These are phyloP conservation scores for Cydia fagiglandana DNA, from an alignment of 1,140 invertebrate genomes.

Conservation along the genomic window DNA sequence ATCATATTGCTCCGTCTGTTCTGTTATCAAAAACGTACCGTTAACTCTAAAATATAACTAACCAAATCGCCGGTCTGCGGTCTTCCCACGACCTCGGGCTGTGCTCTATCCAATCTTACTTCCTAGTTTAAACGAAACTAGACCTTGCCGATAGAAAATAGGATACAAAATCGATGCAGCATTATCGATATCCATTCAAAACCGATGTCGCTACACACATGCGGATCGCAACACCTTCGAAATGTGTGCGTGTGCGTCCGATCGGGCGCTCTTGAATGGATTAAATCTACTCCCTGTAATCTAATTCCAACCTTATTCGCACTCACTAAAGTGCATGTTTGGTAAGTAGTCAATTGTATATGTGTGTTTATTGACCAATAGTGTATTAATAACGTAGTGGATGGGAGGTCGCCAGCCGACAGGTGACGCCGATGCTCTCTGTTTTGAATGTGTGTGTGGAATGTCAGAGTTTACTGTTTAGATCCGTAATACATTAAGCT, in stretches of 20 bases:
- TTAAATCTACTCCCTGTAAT: constrained; percentile 36
- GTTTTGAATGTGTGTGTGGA: constrained; percentile 52
- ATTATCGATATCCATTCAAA: constrained; percentile 62
- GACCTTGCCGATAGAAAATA: constrained; percentile 41
- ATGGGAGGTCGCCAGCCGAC: constrained; percentile 64
- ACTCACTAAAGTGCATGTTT: constrained; percentile 43
- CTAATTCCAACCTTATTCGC: constrained; percentile 46
- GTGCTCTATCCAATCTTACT: constrained; percentile 74
- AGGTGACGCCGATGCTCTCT: constrained; percentile 64
- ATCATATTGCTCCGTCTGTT: constrained; percentile 36
- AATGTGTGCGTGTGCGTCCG: constrained; percentile 54
- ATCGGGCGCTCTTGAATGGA: constrained; percentile 45
- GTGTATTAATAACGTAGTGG: constrained; percentile 61
- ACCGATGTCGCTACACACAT: constrained; percentile 64
- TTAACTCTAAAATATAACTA: constrained; percentile 70
- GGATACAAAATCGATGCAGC: constrained; percentile 45
- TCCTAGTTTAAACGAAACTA: constrained; percentile 59
- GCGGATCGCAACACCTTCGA: constrained; percentile 55
- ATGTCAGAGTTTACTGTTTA: constrained; percentile 67
- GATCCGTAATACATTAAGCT: constrained; percentile 39
- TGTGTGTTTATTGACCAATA: constrained; percentile 69
- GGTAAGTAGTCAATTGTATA: constrained; percentile 34
- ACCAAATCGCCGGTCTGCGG: constrained; percentile 59
- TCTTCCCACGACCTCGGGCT: constrained; percentile 74
- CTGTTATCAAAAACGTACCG: constrained; percentile 69